A percentile compares a stretch with the other conserved stretches of the same genome.
phyloP scores from a whole-genome alignment of 2,797 vertebrate species.

The Schizopygopsis pylzovi region DNA sequence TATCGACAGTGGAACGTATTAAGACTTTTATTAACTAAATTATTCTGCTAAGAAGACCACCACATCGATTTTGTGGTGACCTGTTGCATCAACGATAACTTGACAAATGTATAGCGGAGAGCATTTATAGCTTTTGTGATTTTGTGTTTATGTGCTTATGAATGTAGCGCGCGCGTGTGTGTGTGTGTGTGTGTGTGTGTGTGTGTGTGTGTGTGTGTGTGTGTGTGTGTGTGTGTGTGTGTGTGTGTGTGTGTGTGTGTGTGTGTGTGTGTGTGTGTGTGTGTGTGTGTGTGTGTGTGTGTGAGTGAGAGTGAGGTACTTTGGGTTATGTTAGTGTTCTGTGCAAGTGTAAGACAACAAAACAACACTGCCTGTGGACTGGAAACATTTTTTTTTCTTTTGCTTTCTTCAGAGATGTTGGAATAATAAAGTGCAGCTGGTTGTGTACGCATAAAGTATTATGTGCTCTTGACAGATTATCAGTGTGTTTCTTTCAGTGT shows the following conservation, averaged over 20 bases:
- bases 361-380: constrained; percentile 62
- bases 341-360: constrained; percentile 60
- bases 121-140: constrained; percentile 56
- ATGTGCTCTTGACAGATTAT: constrained; percentile 29
- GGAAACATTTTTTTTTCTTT: constrained; percentile 60
- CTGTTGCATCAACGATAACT: constrained; percentile 45
- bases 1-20: constrained; percentile 24
- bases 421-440: constrained; percentile 65
- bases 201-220: constrained; percentile 31
- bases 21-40: constrained; percentile 23
- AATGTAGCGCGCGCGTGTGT: neutral
- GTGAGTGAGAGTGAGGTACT: constrained; percentile 43
- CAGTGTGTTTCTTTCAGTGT: constrained; percentile 1
- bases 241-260: constrained; percentile 24
- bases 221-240: constrained; percentile 12
- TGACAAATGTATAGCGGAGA: constrained; percentile 46
- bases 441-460: constrained; percentile 23
- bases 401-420: constrained; percentile 58
- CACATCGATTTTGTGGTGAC: constrained; percentile 28
- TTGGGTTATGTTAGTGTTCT: constrained; percentile 20
- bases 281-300: constrained; percentile 14
- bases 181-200: constrained; percentile 11
- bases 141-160: constrained; percentile 45
- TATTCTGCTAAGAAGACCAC: constrained; percentile 31
- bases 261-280: constrained; percentile 20